Evolutionary conservation across 2,797 vertebrate genomes (phyloP), one percentile per base, ranked within the genome.

Genomic region (Lutjanus argentimaculatus): DNA sequence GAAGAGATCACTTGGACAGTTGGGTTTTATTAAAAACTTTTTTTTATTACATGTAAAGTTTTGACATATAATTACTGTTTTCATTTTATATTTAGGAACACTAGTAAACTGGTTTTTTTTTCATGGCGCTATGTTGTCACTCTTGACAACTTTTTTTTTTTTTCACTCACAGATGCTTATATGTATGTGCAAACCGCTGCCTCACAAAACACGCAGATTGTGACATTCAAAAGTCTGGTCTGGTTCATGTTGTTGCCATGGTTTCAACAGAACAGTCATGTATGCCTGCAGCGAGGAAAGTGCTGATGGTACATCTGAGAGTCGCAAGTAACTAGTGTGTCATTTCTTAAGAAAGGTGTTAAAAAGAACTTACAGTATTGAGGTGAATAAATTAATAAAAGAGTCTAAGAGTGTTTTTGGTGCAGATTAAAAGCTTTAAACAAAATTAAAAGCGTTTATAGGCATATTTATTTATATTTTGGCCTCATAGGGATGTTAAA

Each of bases 201-300:
- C 22, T 73, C 25, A 55, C 15, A 49, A 51, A 67, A 48, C 25
- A 52, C 7, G 17, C 12, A 65, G 4, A 63, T 59, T 63, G 52
- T 15, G 7, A n/a, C 43, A 74, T 66, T 80, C 4, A 76, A 49
- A 43, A 30, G 45, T 72, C 45, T 62, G 25, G 13, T 40, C 22
- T 67, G 42, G 16, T 51, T 79, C 36, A 53, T 57, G 51, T 16
- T 7, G 19, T 82, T 66, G 40, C 43, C 72, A 77, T 75, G n/a
- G 68, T 85, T 81, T 65, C 43, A 58, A 11, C 43, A 58, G 42
- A 77, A 22, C 15, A 25, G 36, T 52, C n/a, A 51, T 22, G 46
- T 67, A 46, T 72, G 13, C n/a, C 64, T 59, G 15, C 13, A 53
- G 61, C 77, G 22, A 85, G 55, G 36, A 62, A 51, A 68, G 53